Evolutionary conservation across 2,113 vertebrate genomes (phyloP), one percentile per base, ranked within the genome.

Genomic region (Cyphomyrus plagiostoma): DNA sequence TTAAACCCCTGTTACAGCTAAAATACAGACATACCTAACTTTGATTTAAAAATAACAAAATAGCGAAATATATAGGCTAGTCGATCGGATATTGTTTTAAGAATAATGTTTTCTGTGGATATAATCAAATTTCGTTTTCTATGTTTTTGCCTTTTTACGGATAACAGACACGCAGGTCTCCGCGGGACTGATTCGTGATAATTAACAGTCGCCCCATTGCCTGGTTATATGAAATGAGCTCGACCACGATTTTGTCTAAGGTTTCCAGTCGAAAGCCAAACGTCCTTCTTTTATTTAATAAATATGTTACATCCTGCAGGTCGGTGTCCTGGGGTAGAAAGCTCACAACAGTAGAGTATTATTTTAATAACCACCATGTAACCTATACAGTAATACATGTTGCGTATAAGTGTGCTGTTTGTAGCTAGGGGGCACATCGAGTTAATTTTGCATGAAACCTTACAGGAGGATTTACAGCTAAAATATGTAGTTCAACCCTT

Each of bases 281-380:
- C 35, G 49, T 50, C 5, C 49, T 17, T 53, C 9, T 52, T 53
- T 52, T 52, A 86, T 86, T 53, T 35, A 50, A 30, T 52, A 86
- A 86, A 52, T 53, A 86, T 86, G 85, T 86, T 13, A 53, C 53
- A 23, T 66, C 26, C 49, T 88, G 50, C n/a, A 62, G 87, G n/a
- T 42, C 17, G 30, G 15, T 45, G 10, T 10, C 56, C 35, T 11
- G 19, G n/a, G 86, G 35, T 88, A 58, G 30, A 62, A 58, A 58
- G 35, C 86, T 58, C 30, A 88, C 39, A 62, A 88, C 50, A 88
- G 6, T 30, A 42, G 15, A 58, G 35, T n/a, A 62, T 9, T 48
- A 84, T 84, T 84, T 48, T 48, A 80, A 42, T 48, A 84, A 84
- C 23, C 21, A 84, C 45, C 26, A 70, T 84, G 46, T 84, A 84